Evolutionary conservation across 2,113 vertebrate species (phyloP), one percentile per base, ranked within the genome.

Genomic region (Phaethornis superciliosus): DNA sequence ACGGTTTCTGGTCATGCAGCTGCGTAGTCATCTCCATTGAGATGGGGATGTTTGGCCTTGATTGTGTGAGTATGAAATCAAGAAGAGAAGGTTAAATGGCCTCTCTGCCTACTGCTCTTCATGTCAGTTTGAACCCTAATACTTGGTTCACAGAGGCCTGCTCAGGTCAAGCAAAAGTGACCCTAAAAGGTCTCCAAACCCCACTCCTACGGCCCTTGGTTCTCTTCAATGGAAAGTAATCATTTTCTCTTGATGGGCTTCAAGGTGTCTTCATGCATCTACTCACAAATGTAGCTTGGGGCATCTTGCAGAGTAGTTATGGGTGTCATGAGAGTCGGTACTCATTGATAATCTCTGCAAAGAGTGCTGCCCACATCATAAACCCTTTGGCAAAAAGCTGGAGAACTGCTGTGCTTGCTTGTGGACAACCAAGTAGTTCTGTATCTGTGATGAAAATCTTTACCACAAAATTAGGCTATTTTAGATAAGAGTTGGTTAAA

Each of bases 21-120:
- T 72, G 22, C 1, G 0, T 37, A 22, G 51, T 24, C 42, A 21
- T 74, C 52, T 85, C 71, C 32, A 6, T 65, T 28, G 10, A 47
- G 47, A 42, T 47, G 37, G 77, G 13, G 23, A 9, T 0, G 0
- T 85, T 88, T 68, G 28, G 74, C 40, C n/a, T 74, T 70, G 13
- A 9, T 30, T 0, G 0, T 27, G 15, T 4, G 2, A 56, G 12
- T 49, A 28, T 28, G 33, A 60, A 58, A 58, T 32, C 71, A 82
- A 55, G 63, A 82, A 32, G 20, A 56, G 52, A 64, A 78, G 42
- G 35, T 51, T 59, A 65, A 82, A 9, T 21, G 37, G 33, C 33
- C 27, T 69, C 44, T 91, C 42, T 89, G 10, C 27, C 47, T 70
- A 3, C 63, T 85, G n/a, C 40, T 95, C 18, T 55, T 33, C 23